Conservation (phyloP, 2,113 vertebrate genomes). For the Vireo altiloquus region DNA sequence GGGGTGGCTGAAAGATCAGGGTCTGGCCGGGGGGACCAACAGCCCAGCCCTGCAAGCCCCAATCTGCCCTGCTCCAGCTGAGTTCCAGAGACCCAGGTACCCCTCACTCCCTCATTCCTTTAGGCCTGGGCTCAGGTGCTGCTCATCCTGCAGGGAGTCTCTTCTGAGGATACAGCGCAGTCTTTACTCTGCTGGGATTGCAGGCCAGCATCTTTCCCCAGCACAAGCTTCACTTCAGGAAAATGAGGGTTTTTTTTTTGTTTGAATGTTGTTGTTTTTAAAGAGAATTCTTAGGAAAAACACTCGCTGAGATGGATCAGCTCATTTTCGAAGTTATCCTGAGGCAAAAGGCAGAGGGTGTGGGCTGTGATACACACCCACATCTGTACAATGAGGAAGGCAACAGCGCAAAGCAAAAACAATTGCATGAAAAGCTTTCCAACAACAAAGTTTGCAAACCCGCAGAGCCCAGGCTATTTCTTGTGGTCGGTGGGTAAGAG, state of each 20-base stretch:
- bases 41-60: not conserved
- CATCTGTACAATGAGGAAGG: constrained; percentile 54
- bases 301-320: not conserved
- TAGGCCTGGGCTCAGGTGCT: not conserved
- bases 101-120: not conserved
- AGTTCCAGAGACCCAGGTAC: not conserved
- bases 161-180: not conserved
- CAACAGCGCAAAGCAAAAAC: constrained; percentile 32
- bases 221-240: constrained; percentile 34
- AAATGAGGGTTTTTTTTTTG: not conserved
- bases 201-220: not conserved
- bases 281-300: constrained; percentile 48
- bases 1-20: fast-evolving
- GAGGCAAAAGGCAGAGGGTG: constrained; percentile 58
- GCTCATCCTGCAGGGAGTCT: not conserved
- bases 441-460: constrained; percentile 64
- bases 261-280: constrained; percentile 37
- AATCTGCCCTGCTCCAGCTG: not conserved
- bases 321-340: constrained; percentile 31
- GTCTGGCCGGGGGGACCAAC: not conserved
- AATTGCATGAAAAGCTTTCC: constrained; percentile 65
- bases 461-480: constrained; percentile 51
- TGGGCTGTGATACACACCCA: constrained; percentile 59
- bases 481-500: constrained; percentile 59
- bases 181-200: not conserved